Evolutionary conservation across 2,797 vertebrate genomes (phyloP).

Genomic region (Pterois miles): DNA sequence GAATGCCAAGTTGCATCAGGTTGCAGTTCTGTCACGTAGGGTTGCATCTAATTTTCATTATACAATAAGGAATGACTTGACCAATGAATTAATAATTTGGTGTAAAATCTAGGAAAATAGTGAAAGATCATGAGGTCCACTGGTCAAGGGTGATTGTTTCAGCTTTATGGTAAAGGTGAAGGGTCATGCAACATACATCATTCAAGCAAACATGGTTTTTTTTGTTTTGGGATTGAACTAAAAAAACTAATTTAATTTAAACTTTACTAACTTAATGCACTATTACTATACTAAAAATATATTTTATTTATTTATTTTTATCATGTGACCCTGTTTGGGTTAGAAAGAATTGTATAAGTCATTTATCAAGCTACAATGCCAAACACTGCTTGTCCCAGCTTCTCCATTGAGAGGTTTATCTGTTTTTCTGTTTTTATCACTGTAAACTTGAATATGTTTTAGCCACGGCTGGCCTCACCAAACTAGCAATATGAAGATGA

Average conservation of each 20-base stretch:
- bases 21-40: background rate
- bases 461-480: no score
- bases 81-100: background rate
- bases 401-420: background rate
- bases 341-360: background rate
- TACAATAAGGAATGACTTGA: background rate
- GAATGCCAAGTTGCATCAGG: background rate
- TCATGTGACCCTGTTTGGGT: background rate
- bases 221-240: background rate
- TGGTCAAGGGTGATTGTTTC: background rate
- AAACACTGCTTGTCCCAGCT: background rate
- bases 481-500: no score
- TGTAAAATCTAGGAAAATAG: background rate
- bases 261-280: background rate
- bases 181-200: background rate
- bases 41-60: background rate
- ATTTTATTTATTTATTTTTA: background rate
- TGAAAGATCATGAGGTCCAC: background rate
- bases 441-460: background rate
- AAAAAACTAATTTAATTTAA: background rate
- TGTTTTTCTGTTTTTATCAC: background rate
- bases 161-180: background rate
- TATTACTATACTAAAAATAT: background rate
- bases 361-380: background rate
- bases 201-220: background rate